phyloP scores from a whole-genome alignment of 2,888 invertebrate species.

The Lingula anatina region DNA sequence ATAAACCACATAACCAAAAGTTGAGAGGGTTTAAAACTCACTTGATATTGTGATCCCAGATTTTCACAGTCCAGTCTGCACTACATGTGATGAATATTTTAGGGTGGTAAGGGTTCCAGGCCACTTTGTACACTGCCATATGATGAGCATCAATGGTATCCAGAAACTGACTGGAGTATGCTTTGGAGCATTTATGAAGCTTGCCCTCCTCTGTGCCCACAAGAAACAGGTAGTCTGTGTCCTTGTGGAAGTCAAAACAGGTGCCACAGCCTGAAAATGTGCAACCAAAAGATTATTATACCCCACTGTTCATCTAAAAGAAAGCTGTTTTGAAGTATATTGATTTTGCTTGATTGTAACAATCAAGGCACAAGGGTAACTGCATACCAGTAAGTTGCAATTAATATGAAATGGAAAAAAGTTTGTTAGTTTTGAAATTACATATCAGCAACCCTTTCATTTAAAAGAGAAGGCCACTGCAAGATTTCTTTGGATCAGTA shows the following conservation, averaged over 20 bases:
- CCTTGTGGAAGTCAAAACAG: conserved; percentile 82
- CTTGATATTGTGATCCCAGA: too few species aligned
- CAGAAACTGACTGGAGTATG: conserved; percentile 52
- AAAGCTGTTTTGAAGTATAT: too few species aligned
- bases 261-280: conserved; percentile 79
- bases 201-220: conserved; percentile 91
- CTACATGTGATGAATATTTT: conserved; percentile 89
- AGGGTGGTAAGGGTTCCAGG: conserved; percentile 81
- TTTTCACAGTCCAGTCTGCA: conserved; percentile 91
- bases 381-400: too few species aligned
- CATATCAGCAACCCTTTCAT: too few species aligned
- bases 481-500: too few species aligned
- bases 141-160: conserved; percentile 70
- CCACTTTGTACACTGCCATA: conserved; percentile 82
- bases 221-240: conserved; percentile 72
- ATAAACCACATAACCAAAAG: too few species aligned
- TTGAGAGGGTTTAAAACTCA: too few species aligned
- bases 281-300: too few species aligned
- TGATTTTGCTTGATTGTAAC: not conserved
- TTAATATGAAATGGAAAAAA: too few species aligned
- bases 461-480: too few species aligned
- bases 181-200: conserved; percentile 82
- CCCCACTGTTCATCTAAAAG: too few species aligned
- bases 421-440: too few species aligned
- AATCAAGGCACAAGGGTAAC: not conserved